Evolutionary conservation across 2,113 vertebrate species (phyloP).

Genomic region (Strix uralensis): DNA sequence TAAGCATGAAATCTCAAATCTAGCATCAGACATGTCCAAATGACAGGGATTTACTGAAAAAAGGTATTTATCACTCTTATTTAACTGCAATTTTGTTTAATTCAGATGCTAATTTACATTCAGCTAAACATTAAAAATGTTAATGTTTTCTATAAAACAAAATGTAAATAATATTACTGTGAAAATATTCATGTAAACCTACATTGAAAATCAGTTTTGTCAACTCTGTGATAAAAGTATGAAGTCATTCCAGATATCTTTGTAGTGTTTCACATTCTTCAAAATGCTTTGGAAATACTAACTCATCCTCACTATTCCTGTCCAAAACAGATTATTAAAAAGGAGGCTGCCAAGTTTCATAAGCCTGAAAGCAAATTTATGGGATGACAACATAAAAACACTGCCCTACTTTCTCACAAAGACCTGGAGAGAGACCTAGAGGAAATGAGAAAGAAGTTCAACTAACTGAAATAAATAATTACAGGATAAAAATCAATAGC

Average conservation of each 20-base stretch:
- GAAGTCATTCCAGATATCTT: neutral
- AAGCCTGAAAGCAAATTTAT: neutral
- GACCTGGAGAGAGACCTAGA: neutral
- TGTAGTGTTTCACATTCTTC: neutral
- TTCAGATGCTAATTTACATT: neutral
- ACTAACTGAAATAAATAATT: neutral
- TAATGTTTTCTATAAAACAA: constrained; percentile 20
- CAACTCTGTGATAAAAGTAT: neutral
- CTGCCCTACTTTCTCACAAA: neutral
- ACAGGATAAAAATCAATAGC: neutral
- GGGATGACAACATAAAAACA: neutral
- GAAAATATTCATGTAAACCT: neutral
- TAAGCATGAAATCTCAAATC: constrained; percentile 45
- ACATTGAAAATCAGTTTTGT: neutral
- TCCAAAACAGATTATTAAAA: constrained; percentile 52
- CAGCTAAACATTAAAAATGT: constrained; percentile 25
- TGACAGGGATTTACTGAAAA: constrained; percentile 19
- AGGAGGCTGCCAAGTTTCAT: constrained; percentile 37
- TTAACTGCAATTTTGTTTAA: neutral
- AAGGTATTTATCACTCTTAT: constrained; percentile 28
- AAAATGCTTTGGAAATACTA: neutral
- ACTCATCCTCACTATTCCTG: constrained; percentile 40
- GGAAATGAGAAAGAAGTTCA: neutral
- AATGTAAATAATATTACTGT: neutral
- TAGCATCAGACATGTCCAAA: constrained; percentile 28